Conservation (phyloP, 2,797 vertebrate genomes). For the Loriculus beryllinus region DNA sequence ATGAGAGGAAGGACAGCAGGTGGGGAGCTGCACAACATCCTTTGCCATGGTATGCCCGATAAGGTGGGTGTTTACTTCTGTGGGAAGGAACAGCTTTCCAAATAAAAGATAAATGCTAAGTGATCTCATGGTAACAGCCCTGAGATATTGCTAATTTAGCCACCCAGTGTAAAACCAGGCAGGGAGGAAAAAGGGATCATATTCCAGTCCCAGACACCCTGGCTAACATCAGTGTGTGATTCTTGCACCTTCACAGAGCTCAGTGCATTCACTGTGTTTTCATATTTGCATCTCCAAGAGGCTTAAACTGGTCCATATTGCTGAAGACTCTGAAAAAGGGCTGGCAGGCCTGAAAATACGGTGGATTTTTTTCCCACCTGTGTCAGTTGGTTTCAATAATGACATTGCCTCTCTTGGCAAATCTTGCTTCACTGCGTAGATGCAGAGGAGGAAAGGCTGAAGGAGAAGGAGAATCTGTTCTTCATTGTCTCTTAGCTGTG, state of each 20-base stretch:
- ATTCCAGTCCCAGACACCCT: neutral
- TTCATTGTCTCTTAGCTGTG: neutral
- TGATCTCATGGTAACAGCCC: slow-evolving; percentile 1
- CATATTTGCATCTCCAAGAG: neutral
- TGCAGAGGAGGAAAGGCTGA: neutral
- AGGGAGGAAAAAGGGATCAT: neutral
- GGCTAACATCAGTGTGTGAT: neutral
- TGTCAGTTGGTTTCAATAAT: neutral
- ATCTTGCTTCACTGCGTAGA: neutral
- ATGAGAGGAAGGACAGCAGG: slow-evolving; percentile 36
- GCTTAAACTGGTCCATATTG: neutral
- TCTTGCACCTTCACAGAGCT: neutral
- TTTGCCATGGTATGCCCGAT: slow-evolving; percentile 4
- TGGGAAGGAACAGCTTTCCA: slow-evolving; percentile 42
- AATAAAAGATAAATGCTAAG: slow-evolving; percentile 48
- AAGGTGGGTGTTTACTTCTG: slow-evolving; percentile 39
- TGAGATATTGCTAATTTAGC: neutral
- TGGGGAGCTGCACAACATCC: slow-evolving; percentile 31
- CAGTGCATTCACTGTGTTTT: neutral
- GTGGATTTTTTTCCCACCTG: neutral
- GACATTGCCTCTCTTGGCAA: neutral
- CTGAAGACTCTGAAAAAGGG: neutral
- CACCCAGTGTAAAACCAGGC: neutral
- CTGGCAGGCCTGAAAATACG: neutral
- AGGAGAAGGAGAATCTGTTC: neutral